Evolutionary conservation across 2,888 invertebrate species (phyloP).

Genomic region (Netelia inedita): DNA sequence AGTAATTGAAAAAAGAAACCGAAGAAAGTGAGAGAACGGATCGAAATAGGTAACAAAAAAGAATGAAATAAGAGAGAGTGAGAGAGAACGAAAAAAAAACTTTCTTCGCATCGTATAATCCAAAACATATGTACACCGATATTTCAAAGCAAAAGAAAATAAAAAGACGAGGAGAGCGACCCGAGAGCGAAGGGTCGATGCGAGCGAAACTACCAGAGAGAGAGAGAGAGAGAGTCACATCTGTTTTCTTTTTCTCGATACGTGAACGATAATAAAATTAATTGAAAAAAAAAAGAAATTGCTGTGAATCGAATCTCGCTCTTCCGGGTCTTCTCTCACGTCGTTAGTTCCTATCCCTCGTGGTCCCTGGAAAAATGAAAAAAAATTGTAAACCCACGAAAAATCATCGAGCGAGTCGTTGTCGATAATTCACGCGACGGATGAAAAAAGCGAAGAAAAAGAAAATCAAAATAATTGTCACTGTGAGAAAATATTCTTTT

Average conservation of each 20-base stretch:
- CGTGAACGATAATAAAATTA: background rate
- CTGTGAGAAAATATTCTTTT: background rate
- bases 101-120: conserved; percentile 67
- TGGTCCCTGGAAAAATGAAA: background rate
- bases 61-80: conserved; percentile 11
- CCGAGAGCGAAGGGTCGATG: conserved; percentile 7
- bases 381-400: conserved; percentile 5
- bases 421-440: background rate
- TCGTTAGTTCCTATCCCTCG: conserved; percentile 69
- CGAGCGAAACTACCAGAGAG: conserved; percentile 14
- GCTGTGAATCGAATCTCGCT: conserved; percentile 49
- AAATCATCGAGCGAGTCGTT: conserved; percentile 50
- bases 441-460: background rate
- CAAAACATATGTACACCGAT: conserved; percentile 55
- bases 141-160: conserved; percentile 42
- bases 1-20: conserved; percentile 12
- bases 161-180: conserved; percentile 57
- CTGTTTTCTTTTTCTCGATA: conserved; percentile 43
- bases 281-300: conserved; percentile 16
- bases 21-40: conserved; percentile 29
- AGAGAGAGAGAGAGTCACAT: background rate
- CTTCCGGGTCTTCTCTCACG: conserved; percentile 64
- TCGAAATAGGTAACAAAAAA: conserved; percentile 44
- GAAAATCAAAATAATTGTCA: background rate
- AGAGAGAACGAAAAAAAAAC: conserved; percentile 42